These are phyloP conservation scores for Steinernema khuongi DNA, from an alignment of 1,140 invertebrate species.

Conservation along the genomic window DNA sequence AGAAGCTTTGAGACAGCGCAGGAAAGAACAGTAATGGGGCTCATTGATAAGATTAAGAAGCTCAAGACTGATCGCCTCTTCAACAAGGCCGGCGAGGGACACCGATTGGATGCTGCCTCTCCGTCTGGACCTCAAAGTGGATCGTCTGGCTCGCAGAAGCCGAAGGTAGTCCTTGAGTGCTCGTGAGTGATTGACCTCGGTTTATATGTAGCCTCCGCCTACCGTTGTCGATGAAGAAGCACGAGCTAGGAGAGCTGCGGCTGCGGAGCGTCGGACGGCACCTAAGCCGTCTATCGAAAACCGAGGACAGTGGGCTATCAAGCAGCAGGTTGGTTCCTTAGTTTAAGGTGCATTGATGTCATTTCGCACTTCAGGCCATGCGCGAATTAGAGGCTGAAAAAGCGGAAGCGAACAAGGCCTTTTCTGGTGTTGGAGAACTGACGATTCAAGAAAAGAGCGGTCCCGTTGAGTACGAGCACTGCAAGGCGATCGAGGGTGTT, in stretches of 20 bases:
- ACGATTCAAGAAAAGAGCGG: conserved; percentile 10
- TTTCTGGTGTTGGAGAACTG: neutral
- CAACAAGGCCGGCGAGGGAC: neutral
- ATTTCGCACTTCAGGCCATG: neutral
- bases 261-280: too few relatives aligned
- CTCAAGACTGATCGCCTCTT: neutral
- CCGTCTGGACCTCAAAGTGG: too few relatives aligned
- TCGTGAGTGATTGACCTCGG: too few relatives aligned
- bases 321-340: too few relatives aligned
- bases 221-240: too few relatives aligned
- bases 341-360: too few relatives aligned
- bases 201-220: too few relatives aligned
- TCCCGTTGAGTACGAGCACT: conserved; percentile 28
- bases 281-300: too few relatives aligned
- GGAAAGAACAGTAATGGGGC: neutral
- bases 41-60: neutral
- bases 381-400: conserved; percentile 23
- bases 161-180: too few relatives aligned
- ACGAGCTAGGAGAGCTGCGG: too few relatives aligned
- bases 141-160: too few relatives aligned
- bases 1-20: neutral
- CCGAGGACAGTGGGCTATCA: too few relatives aligned
- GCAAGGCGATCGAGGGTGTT: conserved; percentile 21
- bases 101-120: neutral
- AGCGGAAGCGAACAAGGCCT: conserved; percentile 9